Evolutionary conservation across 1,140 invertebrate species (phyloP), one percentile per base, ranked within the genome.

Genomic region (Gerris buenoi): DNA sequence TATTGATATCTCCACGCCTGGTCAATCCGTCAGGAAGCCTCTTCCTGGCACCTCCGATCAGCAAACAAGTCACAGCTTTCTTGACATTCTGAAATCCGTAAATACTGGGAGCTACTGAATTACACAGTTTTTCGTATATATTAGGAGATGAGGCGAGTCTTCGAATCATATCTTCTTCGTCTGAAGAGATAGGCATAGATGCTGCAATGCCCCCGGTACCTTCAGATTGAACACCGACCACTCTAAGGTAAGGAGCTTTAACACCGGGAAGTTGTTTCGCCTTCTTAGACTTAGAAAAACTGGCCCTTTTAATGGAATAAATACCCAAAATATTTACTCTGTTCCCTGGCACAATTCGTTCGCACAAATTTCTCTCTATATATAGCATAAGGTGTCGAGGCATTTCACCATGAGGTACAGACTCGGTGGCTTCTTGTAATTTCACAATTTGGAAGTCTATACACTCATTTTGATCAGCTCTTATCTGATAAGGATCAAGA

Each of bases 381-480:
- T 95, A 99, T 0, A 99, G 80, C 70, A 94, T 89, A 66, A 99
- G 79, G 79, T 99, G 97, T 5, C 97, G 82, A 0, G 97, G 97
- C 84, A 99, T 93, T 83, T 99, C 97, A 65, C 97, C 96, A 75
- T 98, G 94, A 0, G 97, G 97, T 68, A 99, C 91, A 70, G 88
- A 89, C 77, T 99, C 97, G 2, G 95, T 94, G 10, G 93, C 79
- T 79, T 99, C 97, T 85, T 99, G 97, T 14, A 99, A 77, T 77
- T 98, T 99, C 0, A 91, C 25, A 73, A 0, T 83, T 85, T 91
- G 84, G 76, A 93, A 98, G 79, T 99, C 97, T 2, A 98, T 90
- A 78, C 97, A 99, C 71, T 87, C 84, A 75, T 96, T 98, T 77
- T 97, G 97, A 74, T 99, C 97, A 26, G 97, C 95, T 77, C 90